Conservation (phyloP, 35 echinoderm and acorn worm genomes). For the Acanthaster planci region DNA sequence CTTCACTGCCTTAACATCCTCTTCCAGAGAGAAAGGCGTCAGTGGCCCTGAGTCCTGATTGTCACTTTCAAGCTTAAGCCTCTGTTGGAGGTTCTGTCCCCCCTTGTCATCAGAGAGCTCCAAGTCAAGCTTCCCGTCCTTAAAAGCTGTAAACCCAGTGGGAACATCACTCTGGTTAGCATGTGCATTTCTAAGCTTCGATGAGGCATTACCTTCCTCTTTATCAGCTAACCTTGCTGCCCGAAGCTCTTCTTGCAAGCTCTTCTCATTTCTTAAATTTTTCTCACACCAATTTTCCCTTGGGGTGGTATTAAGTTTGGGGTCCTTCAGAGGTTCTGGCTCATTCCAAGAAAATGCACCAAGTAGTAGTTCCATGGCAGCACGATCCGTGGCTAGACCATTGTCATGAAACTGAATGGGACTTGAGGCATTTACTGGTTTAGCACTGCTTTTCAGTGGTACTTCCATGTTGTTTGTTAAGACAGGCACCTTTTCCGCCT, state of each 20-base stretch:
- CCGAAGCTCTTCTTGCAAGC: slow-evolving; percentile 14
- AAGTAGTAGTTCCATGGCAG: slow-evolving; percentile 3
- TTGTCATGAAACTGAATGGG: no score
- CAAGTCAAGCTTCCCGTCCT: neutral
- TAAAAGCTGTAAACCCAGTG: neutral
- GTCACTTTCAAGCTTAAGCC: slow-evolving; percentile 13
- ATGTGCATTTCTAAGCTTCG: neutral
- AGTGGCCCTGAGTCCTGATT: slow-evolving; percentile 6
- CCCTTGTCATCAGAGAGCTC: slow-evolving; percentile 4
- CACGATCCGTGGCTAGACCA: neutral
- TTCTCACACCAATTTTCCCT: neutral
- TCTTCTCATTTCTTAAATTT: neutral
- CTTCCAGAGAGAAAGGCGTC: slow-evolving; percentile 1
- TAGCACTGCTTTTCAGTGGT: no score
- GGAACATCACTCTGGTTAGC: neutral
- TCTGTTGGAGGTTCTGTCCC: slow-evolving; percentile 7
- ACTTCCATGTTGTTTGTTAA: neutral
- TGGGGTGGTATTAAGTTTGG: neutral
- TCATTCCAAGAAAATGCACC: slow-evolving; percentile 10
- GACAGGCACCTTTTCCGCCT: neutral
- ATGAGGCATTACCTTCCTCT: neutral
- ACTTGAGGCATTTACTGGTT: no score
- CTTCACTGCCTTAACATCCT: neutral
- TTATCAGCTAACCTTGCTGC: neutral
- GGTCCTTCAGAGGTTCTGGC: neutral